Evolutionary conservation across 2,888 invertebrate species (phyloP).

Genomic region (Schizaphis graminum): DNA sequence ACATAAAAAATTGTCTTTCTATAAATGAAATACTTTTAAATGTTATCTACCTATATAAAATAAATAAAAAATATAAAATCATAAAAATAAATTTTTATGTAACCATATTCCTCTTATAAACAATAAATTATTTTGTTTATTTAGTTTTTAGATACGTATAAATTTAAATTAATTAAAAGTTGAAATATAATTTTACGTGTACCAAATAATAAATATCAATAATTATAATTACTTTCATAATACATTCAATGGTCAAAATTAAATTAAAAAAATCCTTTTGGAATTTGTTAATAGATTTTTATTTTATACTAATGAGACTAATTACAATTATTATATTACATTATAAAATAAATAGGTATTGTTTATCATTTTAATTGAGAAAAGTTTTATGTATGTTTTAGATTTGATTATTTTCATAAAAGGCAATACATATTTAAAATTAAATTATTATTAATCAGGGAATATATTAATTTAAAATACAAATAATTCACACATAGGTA

Average conservation of each 20-base stretch:
- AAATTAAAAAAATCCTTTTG: neutral
- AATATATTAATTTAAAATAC: neutral
- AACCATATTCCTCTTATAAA: neutral
- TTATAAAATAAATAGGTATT: neutral
- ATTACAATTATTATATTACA: neutral
- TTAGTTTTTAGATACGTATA: neutral
- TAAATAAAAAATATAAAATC: neutral
- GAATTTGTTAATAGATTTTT: neutral
- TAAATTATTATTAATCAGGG: neutral
- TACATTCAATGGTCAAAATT: constrained; percentile 43
- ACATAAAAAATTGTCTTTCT: constrained; percentile 62
- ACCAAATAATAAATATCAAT: neutral
- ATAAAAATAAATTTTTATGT: neutral
- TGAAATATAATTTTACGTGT: neutral
- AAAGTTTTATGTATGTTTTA: neutral
- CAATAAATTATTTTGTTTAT: neutral
- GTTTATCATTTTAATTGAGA: neutral
- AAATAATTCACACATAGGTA: neutral
- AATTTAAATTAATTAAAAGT: neutral
- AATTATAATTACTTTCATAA: neutral
- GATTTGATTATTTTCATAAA: neutral
- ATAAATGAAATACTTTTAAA: constrained; percentile 40
- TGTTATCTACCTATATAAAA: neutral
- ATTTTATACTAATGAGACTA: neutral
- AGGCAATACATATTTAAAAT: neutral